A percentile compares a stretch with the other conserved stretches of the same genome.
Conservation (phyloP, 2,888 invertebrate species). For the Allygus modestus region DNA sequence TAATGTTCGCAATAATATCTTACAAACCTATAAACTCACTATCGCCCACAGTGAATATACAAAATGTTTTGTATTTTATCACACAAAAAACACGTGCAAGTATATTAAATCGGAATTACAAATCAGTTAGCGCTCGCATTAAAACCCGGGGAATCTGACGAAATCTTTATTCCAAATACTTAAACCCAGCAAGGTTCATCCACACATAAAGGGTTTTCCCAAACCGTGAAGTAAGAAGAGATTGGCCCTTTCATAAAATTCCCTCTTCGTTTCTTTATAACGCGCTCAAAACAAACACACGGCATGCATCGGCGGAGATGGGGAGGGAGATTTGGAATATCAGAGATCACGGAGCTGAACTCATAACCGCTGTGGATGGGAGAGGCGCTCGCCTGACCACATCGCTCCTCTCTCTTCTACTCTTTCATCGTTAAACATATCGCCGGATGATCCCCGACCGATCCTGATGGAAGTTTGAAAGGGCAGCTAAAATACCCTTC, state of each 20-base stretch:
- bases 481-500: neutral
- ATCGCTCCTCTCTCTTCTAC: constrained; percentile 17
- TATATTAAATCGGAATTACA: too few relatives aligned
- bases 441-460: neutral
- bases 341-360: neutral
- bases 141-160: too few relatives aligned
- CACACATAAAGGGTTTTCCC: too few relatives aligned
- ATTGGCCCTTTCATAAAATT: constrained; percentile 10
- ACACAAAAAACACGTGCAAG: too few relatives aligned
- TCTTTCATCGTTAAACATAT: neutral
- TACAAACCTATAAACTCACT: too few relatives aligned
- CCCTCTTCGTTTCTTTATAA: constrained; percentile 9
- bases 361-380: constrained; percentile 55
- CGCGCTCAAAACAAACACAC: neutral
- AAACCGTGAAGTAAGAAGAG: neutral
- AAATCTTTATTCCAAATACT: too few relatives aligned
- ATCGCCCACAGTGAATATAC: too few relatives aligned
- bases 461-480: neutral
- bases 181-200: too few relatives aligned
- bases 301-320: neutral
- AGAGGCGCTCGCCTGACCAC: constrained; percentile 13
- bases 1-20: too few relatives aligned
- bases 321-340: neutral
- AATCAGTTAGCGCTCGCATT: too few relatives aligned
- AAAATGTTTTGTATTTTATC: too few relatives aligned